phyloP scores from a whole-genome alignment of 2,797 vertebrate genomes.

The Falco biarmicus region DNA sequence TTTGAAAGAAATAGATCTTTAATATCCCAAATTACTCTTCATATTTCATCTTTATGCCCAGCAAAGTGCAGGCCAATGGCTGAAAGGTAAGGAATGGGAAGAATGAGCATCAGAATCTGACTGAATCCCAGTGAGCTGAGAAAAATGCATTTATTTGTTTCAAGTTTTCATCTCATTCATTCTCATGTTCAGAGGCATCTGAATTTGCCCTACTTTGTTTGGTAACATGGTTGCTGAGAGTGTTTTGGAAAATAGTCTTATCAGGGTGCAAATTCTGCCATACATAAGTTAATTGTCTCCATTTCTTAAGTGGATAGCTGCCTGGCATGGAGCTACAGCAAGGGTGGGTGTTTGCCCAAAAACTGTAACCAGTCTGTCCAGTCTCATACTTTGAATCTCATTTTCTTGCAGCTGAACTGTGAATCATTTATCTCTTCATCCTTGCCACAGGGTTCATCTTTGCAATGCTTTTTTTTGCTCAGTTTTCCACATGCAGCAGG shows the following conservation, averaged over 20 bases:
- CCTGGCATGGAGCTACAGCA: neutral
- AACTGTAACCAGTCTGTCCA: neutral
- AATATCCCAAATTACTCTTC: slow-evolving; percentile 28
- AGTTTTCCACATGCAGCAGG: neutral
- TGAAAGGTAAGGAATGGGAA: neutral
- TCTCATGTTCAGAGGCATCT: neutral
- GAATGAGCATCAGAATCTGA: neutral
- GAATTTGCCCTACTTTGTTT: neutral
- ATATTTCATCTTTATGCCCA: neutral
- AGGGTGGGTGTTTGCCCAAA: neutral
- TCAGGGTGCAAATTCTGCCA: neutral
- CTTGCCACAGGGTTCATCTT: neutral
- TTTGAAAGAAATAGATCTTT: slow-evolving; percentile 49
- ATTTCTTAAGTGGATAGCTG: neutral
- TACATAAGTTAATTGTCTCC: neutral
- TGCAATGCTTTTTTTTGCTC: neutral
- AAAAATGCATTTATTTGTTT: neutral
- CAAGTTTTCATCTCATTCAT: neutral
- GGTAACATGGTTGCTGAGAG: neutral
- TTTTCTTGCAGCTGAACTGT: neutral
- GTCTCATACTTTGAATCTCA: neutral
- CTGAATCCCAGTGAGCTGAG: neutral
- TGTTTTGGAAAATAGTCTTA: neutral
- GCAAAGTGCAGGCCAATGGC: neutral
- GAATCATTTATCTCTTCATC: neutral